Percentiles rank a stretch among this genome's conserved stretches.
Conservation (phyloP, 2,797 vertebrate species). For the Anisognathus igniventris region DNA sequence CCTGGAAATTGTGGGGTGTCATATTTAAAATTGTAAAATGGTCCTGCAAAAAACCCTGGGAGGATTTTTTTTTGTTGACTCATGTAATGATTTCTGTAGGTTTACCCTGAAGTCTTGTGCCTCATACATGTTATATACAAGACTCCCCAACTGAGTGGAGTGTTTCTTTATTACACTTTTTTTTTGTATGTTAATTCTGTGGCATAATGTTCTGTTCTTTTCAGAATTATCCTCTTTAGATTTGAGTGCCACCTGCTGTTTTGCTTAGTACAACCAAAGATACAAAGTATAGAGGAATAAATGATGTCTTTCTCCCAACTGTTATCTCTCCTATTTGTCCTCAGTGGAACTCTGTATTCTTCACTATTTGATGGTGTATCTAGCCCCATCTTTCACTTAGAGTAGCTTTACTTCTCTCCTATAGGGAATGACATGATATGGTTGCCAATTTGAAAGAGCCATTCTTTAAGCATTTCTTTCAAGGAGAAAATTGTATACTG, state of each 20-base stretch:
- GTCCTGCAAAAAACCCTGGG: not conserved
- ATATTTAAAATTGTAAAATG: not conserved
- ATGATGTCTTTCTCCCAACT: not conserved
- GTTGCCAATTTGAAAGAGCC: conserved; percentile 23
- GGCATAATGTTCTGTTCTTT: not conserved
- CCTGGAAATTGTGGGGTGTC: rapidly evolving
- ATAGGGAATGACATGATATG: not conserved
- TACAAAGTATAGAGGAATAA: not conserved
- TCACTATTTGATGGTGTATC: not conserved
- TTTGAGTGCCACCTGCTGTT: conserved; percentile 8
- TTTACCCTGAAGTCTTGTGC: not conserved
- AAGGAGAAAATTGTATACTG: conserved; percentile 22
- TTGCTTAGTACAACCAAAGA: not conserved
- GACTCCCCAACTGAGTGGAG: not conserved
- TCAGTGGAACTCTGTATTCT: not conserved
- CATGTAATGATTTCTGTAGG: not conserved
- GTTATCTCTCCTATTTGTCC: conserved; percentile 9
- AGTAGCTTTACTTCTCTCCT: not conserved
- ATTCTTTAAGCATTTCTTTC: conserved; percentile 53
- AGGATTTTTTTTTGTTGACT: not conserved
- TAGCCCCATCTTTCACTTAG: not conserved
- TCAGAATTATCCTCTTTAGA: not conserved
- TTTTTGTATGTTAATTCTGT: not conserved
- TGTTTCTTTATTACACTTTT: not conserved
- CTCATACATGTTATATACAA: not conserved